Conservation (phyloP, 1,140 invertebrate genomes). For the Campoletis sonorensis region DNA sequence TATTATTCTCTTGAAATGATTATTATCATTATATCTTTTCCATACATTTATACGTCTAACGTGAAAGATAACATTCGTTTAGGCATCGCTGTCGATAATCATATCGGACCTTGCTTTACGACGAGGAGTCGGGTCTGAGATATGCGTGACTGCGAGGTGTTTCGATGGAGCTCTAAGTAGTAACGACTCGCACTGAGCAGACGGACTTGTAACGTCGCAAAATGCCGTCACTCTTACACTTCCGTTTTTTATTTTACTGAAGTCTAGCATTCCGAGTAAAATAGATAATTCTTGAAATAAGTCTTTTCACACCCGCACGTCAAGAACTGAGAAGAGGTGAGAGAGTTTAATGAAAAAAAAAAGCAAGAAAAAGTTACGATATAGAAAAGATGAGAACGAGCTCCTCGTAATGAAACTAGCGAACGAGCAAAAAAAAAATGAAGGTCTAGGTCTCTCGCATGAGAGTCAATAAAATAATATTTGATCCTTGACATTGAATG, state of each 20-base stretch:
- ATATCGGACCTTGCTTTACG: slow-evolving; percentile 30
- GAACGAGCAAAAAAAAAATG: background rate
- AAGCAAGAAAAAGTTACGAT: background rate
- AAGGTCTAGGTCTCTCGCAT: background rate
- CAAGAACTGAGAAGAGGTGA: background rate
- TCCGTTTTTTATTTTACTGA: background rate
- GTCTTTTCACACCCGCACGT: slow-evolving; percentile 19
- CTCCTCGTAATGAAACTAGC: background rate
- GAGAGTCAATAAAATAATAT: too few species aligned
- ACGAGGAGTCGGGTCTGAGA: background rate
- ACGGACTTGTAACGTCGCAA: background rate
- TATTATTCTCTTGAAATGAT: background rate
- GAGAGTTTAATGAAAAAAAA: background rate
- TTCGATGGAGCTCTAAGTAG: slow-evolving; percentile 26
- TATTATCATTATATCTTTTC: too few species aligned
- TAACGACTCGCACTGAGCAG: slow-evolving; percentile 26
- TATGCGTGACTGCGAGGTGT: slow-evolving; percentile 38
- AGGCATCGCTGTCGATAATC: slow-evolving; percentile 16
- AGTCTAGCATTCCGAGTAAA: background rate
- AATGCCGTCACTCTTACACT: background rate
- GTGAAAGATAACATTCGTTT: background rate
- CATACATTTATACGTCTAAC: background rate
- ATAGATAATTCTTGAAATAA: slow-evolving; percentile 4
- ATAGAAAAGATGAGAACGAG: background rate
- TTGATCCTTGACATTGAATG: too few species aligned